These are phyloP conservation scores for Falco punctatus DNA, from an alignment of 2,113 vertebrate genomes.

Conservation along the genomic window DNA sequence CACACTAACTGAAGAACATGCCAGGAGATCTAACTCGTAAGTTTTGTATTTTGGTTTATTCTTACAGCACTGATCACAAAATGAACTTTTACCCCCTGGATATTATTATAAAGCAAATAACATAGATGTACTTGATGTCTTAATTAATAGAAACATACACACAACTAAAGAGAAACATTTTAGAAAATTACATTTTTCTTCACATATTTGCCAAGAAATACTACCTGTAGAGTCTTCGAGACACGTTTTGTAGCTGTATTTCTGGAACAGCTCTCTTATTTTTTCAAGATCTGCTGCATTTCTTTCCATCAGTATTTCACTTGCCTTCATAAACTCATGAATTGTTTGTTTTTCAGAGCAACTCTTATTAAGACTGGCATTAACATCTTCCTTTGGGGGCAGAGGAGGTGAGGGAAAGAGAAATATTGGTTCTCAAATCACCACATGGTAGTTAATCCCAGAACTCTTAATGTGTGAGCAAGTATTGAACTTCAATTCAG, in stretches of 20 bases:
- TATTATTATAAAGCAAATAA: background rate
- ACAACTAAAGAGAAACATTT: background rate
- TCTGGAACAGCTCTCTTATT: slow-evolving; percentile 81
- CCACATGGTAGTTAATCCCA: background rate
- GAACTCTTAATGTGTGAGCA: no score
- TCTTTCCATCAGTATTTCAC: slow-evolving; percentile 79
- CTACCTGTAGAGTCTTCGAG: slow-evolving; percentile 72
- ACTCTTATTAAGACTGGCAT: slow-evolving; percentile 67
- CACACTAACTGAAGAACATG: background rate
- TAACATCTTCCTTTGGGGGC: slow-evolving; percentile 76
- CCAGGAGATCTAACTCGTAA: background rate
- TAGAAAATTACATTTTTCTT: background rate
- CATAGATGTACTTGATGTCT: background rate
- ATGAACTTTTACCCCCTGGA: background rate
- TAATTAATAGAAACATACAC: background rate
- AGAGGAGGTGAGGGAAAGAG: background rate
- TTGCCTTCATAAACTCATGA: slow-evolving; percentile 78
- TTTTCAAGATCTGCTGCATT: slow-evolving; percentile 77
- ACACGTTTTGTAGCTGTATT: slow-evolving; percentile 81
- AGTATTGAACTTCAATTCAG: background rate
- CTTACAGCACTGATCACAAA: background rate
- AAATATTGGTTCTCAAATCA: background rate
- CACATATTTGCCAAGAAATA: background rate
- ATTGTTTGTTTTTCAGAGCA: slow-evolving; percentile 60
- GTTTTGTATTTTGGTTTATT: background rate